phyloP scores from a whole-genome alignment of 2,888 invertebrate species.

The Xanthia togata region DNA sequence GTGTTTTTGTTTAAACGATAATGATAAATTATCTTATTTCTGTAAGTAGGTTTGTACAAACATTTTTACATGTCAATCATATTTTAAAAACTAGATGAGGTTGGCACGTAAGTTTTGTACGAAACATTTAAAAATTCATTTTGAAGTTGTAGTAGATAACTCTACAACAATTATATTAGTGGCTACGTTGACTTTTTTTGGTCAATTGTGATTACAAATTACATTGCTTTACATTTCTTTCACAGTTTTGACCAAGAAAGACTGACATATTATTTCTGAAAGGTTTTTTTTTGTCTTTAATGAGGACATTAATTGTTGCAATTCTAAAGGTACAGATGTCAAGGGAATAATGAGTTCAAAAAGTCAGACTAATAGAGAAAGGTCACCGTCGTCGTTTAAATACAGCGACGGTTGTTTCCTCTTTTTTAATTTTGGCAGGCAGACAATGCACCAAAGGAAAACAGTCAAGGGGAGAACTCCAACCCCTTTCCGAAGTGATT shows the following conservation, averaged over 20 bases:
- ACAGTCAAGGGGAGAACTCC: slow-evolving; percentile 85
- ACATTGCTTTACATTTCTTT: no score
- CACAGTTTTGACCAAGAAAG: no score
- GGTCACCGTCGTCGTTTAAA: slow-evolving; percentile 82
- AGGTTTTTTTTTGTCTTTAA: background rate
- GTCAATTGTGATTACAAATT: no score
- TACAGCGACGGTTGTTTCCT: slow-evolving; percentile 83
- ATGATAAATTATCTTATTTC: no score
- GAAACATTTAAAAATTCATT: no score
- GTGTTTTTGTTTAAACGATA: slow-evolving; percentile 42
- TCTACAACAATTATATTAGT: no score
- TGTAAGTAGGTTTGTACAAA: no score
- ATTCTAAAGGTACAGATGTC: slow-evolving; percentile 30
- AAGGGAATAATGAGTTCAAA: slow-evolving; percentile 58
- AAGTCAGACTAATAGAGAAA: slow-evolving; percentile 70
- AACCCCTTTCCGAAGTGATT: slow-evolving; percentile 88
- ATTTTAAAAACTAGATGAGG: no score
- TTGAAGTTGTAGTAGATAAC: no score
- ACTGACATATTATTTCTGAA: background rate
- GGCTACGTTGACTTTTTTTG: no score
- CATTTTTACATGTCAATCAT: no score
- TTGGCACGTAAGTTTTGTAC: no score
- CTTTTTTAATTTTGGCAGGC: slow-evolving; percentile 88
- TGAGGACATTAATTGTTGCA: slow-evolving; percentile 10
- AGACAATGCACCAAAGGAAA: slow-evolving; percentile 89